Percentiles rank a stretch among this genome's conserved stretches.
Evolutionary conservation across 2,797 vertebrate species (phyloP).

Genomic region (Enteromius viviparus): DNA sequence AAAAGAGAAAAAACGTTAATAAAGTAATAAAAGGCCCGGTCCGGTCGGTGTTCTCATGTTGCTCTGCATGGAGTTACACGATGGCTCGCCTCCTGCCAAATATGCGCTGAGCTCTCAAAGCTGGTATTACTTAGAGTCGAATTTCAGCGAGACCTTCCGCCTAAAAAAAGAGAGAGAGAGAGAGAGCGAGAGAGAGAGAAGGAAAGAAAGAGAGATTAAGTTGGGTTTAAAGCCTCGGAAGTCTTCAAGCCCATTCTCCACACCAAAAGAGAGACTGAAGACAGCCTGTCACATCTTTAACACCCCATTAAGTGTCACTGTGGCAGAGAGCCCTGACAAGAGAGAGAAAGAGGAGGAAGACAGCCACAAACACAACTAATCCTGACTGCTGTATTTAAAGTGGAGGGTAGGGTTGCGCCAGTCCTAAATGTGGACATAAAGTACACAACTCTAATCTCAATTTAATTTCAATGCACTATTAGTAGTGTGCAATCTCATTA

Average conservation of each 20-base stretch:
- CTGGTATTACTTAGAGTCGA: slow-evolving; percentile 64
- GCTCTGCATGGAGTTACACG: slow-evolving; percentile 35
- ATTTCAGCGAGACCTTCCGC: slow-evolving; percentile 57
- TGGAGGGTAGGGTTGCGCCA: background rate
- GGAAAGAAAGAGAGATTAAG: slow-evolving; percentile 34
- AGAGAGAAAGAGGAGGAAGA: background rate
- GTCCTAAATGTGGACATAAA: background rate
- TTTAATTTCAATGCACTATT: background rate
- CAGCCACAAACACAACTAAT: slow-evolving; percentile 15
- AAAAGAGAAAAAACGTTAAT: slow-evolving; percentile 44
- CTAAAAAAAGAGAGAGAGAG: slow-evolving; percentile 22
- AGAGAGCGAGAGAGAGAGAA: slow-evolving; percentile 11
- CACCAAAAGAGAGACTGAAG: slow-evolving; percentile 35
- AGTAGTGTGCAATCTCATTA: background rate
- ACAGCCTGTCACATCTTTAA: slow-evolving; percentile 51
- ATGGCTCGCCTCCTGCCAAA: slow-evolving; percentile 57
- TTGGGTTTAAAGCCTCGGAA: slow-evolving; percentile 42
- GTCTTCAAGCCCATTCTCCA: slow-evolving; percentile 25
- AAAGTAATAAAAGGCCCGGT: slow-evolving; percentile 41
- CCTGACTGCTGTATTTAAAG: slow-evolving; percentile 15
- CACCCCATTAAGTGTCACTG: slow-evolving; percentile 35
- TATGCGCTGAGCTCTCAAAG: slow-evolving; percentile 55
- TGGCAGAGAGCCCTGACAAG: slow-evolving; percentile 20
- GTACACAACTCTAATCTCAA: background rate
- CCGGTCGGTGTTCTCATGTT: slow-evolving; percentile 50